A percentile compares a stretch with the other conserved stretches of the same genome.
phyloP scores from a whole-genome alignment of 2,888 invertebrate genomes.

The Drosophila neutralis region DNA sequence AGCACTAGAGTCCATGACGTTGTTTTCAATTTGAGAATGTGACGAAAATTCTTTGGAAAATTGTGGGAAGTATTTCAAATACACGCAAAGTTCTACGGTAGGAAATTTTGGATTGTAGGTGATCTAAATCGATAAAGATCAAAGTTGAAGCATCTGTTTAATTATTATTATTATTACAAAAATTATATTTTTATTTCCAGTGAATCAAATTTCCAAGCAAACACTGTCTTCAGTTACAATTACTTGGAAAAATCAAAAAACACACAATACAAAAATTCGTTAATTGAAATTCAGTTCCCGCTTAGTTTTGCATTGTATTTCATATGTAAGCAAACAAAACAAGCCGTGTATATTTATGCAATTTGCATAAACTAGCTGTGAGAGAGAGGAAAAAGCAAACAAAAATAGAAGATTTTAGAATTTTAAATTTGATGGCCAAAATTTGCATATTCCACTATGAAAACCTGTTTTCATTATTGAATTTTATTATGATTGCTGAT shows the following conservation, averaged over 20 bases:
- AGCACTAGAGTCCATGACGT: conserved; percentile 15
- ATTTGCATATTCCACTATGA: conserved; percentile 57
- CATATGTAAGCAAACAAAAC: conserved; percentile 21
- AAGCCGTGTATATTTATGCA: conserved; percentile 13
- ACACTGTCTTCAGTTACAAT: not conserved
- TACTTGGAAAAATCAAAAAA: conserved; percentile 9
- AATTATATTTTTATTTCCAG: not conserved
- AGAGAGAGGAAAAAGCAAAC: conserved; percentile 23
- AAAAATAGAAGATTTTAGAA: conserved; percentile 36
- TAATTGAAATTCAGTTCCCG: conserved; percentile 52
- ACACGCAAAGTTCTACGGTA: not conserved
- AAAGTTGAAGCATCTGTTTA: not conserved
- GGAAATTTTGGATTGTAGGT: not conserved
- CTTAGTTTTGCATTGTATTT: conserved; percentile 35
- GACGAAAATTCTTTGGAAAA: conserved; percentile 2
- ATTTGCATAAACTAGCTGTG: conserved; percentile 68
- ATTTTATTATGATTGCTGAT: conserved; percentile 28
- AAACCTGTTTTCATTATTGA: conserved; percentile 54
- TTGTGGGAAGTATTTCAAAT: not conserved
- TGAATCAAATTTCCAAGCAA: not conserved
- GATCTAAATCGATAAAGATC: not conserved
- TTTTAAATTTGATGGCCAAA: conserved; percentile 25
- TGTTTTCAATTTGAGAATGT: conserved; percentile 10
- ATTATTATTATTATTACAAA: not conserved
- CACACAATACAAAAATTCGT: conserved; percentile 4